Conservation (phyloP, 2,888 invertebrate species). For the Parochlus steinenii region DNA sequence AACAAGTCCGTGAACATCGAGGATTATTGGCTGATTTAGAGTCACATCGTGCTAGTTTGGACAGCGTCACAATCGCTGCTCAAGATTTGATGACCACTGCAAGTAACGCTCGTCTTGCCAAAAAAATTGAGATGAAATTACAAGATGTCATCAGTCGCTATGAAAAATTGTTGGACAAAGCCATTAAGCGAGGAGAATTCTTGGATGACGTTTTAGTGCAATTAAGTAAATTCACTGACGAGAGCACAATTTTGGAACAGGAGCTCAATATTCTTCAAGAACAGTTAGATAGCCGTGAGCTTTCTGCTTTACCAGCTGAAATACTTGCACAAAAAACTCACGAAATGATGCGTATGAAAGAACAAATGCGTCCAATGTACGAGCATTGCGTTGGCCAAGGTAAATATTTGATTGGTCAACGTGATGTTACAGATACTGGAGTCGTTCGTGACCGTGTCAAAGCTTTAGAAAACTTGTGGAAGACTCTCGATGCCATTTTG, state of each 20-base stretch:
- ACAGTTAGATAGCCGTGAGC: slow-evolving; percentile 54
- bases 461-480: slow-evolving; percentile 76
- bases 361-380: slow-evolving; percentile 44
- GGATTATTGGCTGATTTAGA: slow-evolving; percentile 69
- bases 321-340: slow-evolving; percentile 42
- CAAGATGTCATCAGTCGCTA: slow-evolving; percentile 73
- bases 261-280: slow-evolving; percentile 56
- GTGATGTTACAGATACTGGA: slow-evolving; percentile 77
- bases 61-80: slow-evolving; percentile 61
- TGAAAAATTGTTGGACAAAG: slow-evolving; percentile 69
- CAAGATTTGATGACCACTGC: slow-evolving; percentile 64
- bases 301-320: slow-evolving; percentile 45
- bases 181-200: slow-evolving; percentile 61
- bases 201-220: slow-evolving; percentile 60
- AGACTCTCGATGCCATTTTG: slow-evolving; percentile 62
- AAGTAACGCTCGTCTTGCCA: slow-evolving; percentile 72
- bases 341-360: slow-evolving; percentile 33
- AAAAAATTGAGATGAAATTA: slow-evolving; percentile 77
- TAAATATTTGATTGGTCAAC: slow-evolving; percentile 61
- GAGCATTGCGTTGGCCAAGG: slow-evolving; percentile 70
- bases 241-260: slow-evolving; percentile 49
- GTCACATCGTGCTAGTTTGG: slow-evolving; percentile 70
- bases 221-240: slow-evolving; percentile 48
- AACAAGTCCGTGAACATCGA: slow-evolving; percentile 77
- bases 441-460: slow-evolving; percentile 71